Conservation (phyloP, 64 coral and sea anemone genomes). For the Astreopora myriophthalma region DNA sequence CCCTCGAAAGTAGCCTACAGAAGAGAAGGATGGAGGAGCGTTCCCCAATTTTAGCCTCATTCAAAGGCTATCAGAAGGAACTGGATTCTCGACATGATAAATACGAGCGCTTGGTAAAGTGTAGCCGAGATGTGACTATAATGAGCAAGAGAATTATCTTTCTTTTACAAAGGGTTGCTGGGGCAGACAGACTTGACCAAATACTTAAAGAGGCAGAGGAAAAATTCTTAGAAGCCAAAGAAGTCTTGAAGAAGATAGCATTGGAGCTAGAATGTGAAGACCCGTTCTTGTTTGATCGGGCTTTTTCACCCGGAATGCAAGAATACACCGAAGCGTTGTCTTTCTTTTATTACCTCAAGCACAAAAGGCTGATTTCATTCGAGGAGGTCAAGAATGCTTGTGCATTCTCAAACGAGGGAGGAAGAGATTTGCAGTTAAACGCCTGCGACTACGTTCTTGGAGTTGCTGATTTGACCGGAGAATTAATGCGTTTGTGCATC, state of each 20-base stretch:
- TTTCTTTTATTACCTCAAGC: slow-evolving; percentile 50
- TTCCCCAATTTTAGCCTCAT: slow-evolving; percentile 47
- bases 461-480: slow-evolving; percentile 93
- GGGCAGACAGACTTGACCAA: slow-evolving; percentile 11
- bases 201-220: slow-evolving; percentile 60
- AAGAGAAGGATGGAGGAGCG: slow-evolving; percentile 33
- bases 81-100: slow-evolving; percentile 65
- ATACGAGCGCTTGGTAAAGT: slow-evolving; percentile 70
- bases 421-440: slow-evolving; percentile 12
- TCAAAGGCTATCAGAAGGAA: slow-evolving; percentile 36
- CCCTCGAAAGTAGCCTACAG: not conserved
- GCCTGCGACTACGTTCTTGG: slow-evolving; percentile 91
- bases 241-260: slow-evolving; percentile 61
- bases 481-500: slow-evolving; percentile 94
- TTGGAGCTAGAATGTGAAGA: slow-evolving; percentile 63
- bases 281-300: slow-evolving; percentile 41
- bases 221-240: slow-evolving; percentile 57
- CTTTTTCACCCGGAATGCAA: slow-evolving; percentile 65
- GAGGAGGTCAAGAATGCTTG: slow-evolving; percentile 62
- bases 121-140: slow-evolving; percentile 69
- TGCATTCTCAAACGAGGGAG: slow-evolving; percentile 62
- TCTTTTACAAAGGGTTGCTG: slow-evolving; percentile 38
- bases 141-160: slow-evolving; percentile 64
- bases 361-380: slow-evolving; percentile 69
- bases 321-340: slow-evolving; percentile 74